Evolutionary conservation across 2,888 invertebrate species (phyloP).

Genomic region (Zhuqinia jingwanae): DNA sequence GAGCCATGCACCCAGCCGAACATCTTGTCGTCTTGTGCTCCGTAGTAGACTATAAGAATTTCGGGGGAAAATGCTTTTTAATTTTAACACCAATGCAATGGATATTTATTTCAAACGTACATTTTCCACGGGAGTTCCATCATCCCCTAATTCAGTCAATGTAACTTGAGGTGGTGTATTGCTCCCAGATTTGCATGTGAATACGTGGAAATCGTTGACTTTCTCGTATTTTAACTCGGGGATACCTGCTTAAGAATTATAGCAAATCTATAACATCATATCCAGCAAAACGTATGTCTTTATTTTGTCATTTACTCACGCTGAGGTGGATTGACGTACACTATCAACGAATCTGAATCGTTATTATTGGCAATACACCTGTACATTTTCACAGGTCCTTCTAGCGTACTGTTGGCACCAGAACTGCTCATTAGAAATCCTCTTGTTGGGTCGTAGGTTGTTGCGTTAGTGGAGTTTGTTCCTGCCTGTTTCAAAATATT

Average conservation of each 20-base stretch:
- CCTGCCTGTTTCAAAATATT: background rate
- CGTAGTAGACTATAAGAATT: conserved; percentile 27
- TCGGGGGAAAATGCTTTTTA: background rate
- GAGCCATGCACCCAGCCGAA: conserved; percentile 63
- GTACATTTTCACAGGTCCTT: conserved; percentile 33
- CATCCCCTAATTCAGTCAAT: conserved; percentile 59
- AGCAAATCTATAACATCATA: background rate
- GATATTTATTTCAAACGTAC: conserved; percentile 13
- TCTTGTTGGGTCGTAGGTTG: conserved; percentile 66
- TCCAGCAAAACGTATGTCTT: background rate
- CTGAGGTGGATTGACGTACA: conserved; percentile 58
- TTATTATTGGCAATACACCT: conserved; percentile 71
- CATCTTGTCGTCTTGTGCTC: conserved; percentile 61
- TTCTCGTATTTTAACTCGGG: conserved; percentile 72
- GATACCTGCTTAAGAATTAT: conserved; percentile 15
- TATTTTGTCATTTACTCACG: conserved; percentile 32
- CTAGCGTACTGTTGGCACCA: background rate
- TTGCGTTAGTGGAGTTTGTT: background rate
- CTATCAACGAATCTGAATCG: conserved; percentile 51
- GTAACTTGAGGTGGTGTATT: conserved; percentile 57
- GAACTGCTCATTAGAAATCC: conserved; percentile 60
- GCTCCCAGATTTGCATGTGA: conserved; percentile 69
- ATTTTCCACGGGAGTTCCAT: conserved; percentile 65
- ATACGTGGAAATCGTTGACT: conserved; percentile 72
- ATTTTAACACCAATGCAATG: background rate